Conservation (phyloP, 2,888 invertebrate species). For the Lingula anatina region DNA sequence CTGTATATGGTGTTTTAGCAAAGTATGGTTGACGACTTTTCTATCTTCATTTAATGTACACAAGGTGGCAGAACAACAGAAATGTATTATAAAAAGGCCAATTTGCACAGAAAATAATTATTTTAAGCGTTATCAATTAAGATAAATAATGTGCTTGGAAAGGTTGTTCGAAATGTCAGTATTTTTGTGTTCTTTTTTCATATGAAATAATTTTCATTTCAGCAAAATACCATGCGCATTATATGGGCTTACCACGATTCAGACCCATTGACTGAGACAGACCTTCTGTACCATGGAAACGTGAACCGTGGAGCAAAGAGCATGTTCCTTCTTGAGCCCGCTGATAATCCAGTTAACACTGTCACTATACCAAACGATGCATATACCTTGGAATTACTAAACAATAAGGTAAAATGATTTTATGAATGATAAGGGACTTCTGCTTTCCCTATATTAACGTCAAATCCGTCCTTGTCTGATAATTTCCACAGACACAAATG, state of each 20-base stretch:
- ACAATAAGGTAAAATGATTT: constrained; percentile 15
- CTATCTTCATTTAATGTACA: no score
- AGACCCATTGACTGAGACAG: constrained; percentile 16
- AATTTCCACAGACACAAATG: no score
- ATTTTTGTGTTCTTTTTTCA: background rate
- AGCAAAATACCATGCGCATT: constrained; percentile 21
- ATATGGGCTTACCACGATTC: constrained; percentile 20
- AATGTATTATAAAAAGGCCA: no score
- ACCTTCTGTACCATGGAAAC: constrained; percentile 18
- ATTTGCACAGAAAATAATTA: no score
- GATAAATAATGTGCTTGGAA: background rate
- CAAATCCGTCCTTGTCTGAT: no score
- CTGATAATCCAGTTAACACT: no score
- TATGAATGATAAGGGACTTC: background rate
- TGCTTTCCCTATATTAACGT: no score
- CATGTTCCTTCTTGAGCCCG: constrained; percentile 16
- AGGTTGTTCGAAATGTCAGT: background rate
- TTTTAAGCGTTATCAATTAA: no score
- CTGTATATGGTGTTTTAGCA: no score
- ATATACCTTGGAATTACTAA: constrained; percentile 14
- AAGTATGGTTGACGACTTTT: no score
- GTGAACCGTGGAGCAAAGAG: constrained; percentile 19
- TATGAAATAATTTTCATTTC: background rate
- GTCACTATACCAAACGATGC: constrained; percentile 11
- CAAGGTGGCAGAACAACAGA: no score